Conservation (phyloP, 2,888 invertebrate genomes). For the Aethes cnicana region DNA sequence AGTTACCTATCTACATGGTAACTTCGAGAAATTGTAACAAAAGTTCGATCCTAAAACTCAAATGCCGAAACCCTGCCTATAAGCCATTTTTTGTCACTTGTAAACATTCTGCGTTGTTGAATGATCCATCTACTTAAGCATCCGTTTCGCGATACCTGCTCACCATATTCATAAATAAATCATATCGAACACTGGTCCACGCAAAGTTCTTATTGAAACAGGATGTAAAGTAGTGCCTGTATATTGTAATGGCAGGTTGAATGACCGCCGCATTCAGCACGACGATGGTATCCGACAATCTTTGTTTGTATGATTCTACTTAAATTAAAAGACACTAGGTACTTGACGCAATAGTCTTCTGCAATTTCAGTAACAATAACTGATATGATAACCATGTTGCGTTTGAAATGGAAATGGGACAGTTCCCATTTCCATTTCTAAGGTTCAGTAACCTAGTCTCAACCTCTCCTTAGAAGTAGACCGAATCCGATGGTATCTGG, state of each 20-base stretch:
- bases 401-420: slow-evolving; percentile 5
- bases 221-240: slow-evolving; percentile 26
- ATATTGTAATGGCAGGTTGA: slow-evolving; percentile 65
- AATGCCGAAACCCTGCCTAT: no score
- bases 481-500: slow-evolving; percentile 33
- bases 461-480: background rate
- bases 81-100: no score
- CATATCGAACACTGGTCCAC: slow-evolving; percentile 16
- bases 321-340: slow-evolving; percentile 11
- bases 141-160: slow-evolving; percentile 9
- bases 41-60: no score
- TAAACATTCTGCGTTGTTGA: no score
- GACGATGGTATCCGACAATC: slow-evolving; percentile 49
- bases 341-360: slow-evolving; percentile 4
- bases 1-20: background rate
- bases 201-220: slow-evolving; percentile 24
- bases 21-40: no score
- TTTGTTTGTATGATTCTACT: slow-evolving; percentile 38
- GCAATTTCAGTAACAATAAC: slow-evolving; percentile 15
- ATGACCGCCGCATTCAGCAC: slow-evolving; percentile 60
- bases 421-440: no score
- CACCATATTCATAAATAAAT: slow-evolving; percentile 25
- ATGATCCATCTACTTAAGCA: slow-evolving; percentile 6
- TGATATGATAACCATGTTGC: slow-evolving; percentile 16
- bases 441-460: no score